Percentiles rank a stretch among this genome's conserved stretches.
Conservation (phyloP, 1,140 invertebrate species). For the Eumaeus atala region DNA sequence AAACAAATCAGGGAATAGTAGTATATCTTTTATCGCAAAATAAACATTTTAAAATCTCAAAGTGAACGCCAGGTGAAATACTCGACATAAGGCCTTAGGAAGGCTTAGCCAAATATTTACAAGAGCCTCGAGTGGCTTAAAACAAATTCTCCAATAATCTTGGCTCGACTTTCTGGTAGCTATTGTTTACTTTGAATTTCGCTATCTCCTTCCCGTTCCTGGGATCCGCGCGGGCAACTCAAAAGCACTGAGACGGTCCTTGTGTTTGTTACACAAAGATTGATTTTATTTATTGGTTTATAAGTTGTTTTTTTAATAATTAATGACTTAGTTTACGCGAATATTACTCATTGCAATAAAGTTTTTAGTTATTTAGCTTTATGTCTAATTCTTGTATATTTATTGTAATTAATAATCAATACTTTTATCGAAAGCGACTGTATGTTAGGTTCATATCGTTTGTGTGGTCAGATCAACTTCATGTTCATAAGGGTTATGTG, state of each 20-base stretch:
- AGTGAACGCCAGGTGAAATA: constrained; percentile 50
- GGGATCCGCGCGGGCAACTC: constrained; percentile 22
- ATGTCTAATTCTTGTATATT: too few species aligned
- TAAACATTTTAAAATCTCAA: constrained; percentile 54
- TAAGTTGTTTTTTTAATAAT: too few species aligned
- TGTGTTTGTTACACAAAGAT: constrained; percentile 15
- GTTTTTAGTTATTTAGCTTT: too few species aligned
- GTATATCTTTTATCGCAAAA: constrained; percentile 26
- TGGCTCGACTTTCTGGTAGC: constrained; percentile 46
- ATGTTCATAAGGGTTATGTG: too few species aligned
- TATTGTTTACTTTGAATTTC: constrained; percentile 60
- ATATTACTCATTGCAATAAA: too few species aligned
- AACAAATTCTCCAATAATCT: constrained; percentile 71
- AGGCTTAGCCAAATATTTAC: constrained; percentile 69
- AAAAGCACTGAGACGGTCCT: constrained; percentile 13
- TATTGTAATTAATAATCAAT: too few species aligned
- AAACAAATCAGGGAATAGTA: constrained; percentile 18
- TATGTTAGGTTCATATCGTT: too few species aligned
- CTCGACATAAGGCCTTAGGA: constrained; percentile 42
- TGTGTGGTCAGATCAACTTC: too few species aligned
- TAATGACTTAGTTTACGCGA: too few species aligned
- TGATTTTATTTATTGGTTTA: constrained; percentile 9
- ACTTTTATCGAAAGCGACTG: too few species aligned
- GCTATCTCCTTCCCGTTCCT: constrained; percentile 35
- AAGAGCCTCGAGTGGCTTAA: constrained; percentile 65